These are phyloP conservation scores for Rhyzopertha dominica DNA, from an alignment of 1,140 invertebrate species.

Conservation along the genomic window DNA sequence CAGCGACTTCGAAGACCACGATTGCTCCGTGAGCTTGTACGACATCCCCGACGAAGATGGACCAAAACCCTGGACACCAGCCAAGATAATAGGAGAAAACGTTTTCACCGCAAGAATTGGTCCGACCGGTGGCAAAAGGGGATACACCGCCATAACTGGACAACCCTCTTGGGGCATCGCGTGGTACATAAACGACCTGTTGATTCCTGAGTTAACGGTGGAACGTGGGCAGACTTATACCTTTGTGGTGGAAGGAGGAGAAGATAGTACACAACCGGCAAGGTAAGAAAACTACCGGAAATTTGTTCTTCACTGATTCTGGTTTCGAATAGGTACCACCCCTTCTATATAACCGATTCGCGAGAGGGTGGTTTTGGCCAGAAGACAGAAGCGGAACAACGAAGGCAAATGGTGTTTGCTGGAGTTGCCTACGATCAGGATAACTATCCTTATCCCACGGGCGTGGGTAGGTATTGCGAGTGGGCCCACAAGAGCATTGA, in stretches of 20 bases:
- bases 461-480: slow-evolving; percentile 70
- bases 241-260: slow-evolving; percentile 79
- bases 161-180: slow-evolving; percentile 82
- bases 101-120: slow-evolving; percentile 75
- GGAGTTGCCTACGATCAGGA: slow-evolving; percentile 71
- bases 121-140: slow-evolving; percentile 72
- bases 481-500: slow-evolving; percentile 71
- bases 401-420: slow-evolving; percentile 62
- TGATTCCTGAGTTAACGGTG: slow-evolving; percentile 87
- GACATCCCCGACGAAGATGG: slow-evolving; percentile 49
- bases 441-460: slow-evolving; percentile 72
- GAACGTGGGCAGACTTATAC: slow-evolving; percentile 85
- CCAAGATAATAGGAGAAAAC: slow-evolving; percentile 52
- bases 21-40: slow-evolving; percentile 41
- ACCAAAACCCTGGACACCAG: slow-evolving; percentile 62
- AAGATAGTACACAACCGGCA: slow-evolving; percentile 60
- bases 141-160: slow-evolving; percentile 75
- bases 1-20: slow-evolving; percentile 42
- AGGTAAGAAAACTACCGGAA: slow-evolving; percentile 44
- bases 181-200: slow-evolving; percentile 89
- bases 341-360: slow-evolving; percentile 88
- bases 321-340: slow-evolving; percentile 64
- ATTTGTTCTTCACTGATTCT: neutral
- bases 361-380: slow-evolving; percentile 78
- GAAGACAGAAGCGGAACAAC: slow-evolving; percentile 62